A percentile compares a stretch with the other conserved stretches of the same genome.
Evolutionary conservation across 2,888 invertebrate genomes (phyloP).

Genomic region (Cetonia aurata): DNA sequence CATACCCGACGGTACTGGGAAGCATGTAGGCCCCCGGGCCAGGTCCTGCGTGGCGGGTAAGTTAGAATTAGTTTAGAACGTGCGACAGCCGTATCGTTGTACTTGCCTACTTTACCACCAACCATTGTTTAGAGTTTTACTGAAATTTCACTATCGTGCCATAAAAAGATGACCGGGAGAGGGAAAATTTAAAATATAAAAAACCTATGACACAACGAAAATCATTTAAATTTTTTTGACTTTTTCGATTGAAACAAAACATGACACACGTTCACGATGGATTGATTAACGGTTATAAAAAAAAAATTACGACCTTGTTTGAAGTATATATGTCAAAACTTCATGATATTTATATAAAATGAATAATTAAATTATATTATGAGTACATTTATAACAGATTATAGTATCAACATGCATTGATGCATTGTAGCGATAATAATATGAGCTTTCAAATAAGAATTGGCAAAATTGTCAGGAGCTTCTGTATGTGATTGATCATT

Average conservation of each 20-base stretch:
- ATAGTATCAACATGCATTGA: too few relatives aligned
- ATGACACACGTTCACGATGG: conserved; percentile 15
- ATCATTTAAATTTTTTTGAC: conserved; percentile 37
- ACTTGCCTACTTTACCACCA: conserved; percentile 41
- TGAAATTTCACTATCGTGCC: conserved; percentile 43
- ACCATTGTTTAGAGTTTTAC: conserved; percentile 38
- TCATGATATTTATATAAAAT: too few relatives aligned
- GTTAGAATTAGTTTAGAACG: background rate
- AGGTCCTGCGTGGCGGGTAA: conserved; percentile 69
- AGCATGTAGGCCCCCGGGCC: conserved; percentile 77
- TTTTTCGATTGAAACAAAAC: conserved; percentile 40
- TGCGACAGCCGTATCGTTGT: background rate
- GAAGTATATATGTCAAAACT: too few relatives aligned
- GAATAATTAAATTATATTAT: too few relatives aligned
- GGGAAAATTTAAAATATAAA: conserved; percentile 37
- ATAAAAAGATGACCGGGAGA: conserved; percentile 28
- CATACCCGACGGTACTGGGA: conserved; percentile 73
- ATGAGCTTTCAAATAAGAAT: too few relatives aligned
- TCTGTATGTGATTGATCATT: too few relatives aligned
- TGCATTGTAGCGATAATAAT: too few relatives aligned
- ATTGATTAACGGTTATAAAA: conserved; percentile 20
- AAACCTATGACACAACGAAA: conserved; percentile 22
- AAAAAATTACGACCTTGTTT: too few relatives aligned
- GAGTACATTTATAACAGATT: too few relatives aligned
- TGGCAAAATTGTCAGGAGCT: too few relatives aligned